Evolutionary conservation across 2,113 vertebrate species (phyloP).

Genomic region (Macaca nemestrina): DNA sequence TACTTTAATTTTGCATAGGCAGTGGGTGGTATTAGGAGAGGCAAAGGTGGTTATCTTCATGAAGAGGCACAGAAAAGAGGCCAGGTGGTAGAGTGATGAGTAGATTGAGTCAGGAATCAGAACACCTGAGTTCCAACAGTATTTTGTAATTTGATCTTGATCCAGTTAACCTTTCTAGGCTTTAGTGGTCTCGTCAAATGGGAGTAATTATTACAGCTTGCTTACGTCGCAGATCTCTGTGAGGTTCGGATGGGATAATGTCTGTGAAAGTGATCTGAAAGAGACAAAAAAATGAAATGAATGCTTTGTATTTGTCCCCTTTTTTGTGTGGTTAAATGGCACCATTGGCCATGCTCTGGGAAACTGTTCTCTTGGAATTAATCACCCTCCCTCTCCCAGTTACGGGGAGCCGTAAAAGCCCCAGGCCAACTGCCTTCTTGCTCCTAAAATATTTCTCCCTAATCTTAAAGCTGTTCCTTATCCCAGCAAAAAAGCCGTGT

Average conservation of each 20-base stretch:
- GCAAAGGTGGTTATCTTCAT: background rate
- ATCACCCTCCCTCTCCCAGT: background rate
- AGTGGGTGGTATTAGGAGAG: background rate
- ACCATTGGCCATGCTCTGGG: background rate
- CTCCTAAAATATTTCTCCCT: background rate
- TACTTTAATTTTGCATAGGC: background rate
- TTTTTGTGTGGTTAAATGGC: background rate
- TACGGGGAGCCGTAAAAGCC: background rate
- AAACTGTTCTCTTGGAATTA: background rate
- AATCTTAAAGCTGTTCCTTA: background rate
- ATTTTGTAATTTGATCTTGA: background rate
- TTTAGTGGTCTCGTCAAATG: background rate
- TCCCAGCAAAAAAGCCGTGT: background rate
- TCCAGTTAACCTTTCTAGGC: background rate
- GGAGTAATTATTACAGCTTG: background rate
- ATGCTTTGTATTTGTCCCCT: background rate
- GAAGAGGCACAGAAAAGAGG: background rate
- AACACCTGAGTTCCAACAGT: conserved; percentile 1
- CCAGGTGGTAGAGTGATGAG: background rate
- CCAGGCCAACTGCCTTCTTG: background rate
- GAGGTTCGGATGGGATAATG: background rate
- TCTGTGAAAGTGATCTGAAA: background rate
- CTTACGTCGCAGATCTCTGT: background rate
- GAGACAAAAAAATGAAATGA: background rate
- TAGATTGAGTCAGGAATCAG: background rate